These are phyloP conservation scores for Cladorhizidae sp. DNA, from an alignment of 37 sponge, comb jelly and placozoan species.

Conservation along the genomic window DNA sequence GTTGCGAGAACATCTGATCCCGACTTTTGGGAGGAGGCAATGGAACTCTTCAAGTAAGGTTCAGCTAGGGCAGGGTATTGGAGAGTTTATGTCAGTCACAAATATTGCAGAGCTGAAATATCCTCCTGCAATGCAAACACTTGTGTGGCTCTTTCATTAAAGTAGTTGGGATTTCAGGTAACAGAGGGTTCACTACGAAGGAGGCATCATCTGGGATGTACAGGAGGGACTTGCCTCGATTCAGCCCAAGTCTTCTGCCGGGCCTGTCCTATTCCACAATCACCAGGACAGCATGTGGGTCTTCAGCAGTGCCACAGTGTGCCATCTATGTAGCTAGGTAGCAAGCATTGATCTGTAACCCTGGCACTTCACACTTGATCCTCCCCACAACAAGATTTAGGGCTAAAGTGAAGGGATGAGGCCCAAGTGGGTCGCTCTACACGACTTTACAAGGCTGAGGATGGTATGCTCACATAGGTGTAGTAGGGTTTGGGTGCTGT, in stretches of 20 bases:
- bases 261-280: conserved; percentile 19
- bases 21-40: too few relatives aligned
- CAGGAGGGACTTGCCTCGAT: conserved; percentile 32
- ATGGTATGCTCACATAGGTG: conserved; percentile 1
- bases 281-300: neutral
- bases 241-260: neutral
- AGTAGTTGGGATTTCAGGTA: neutral
- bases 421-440: conserved; percentile 31
- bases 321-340: conserved; percentile 33
- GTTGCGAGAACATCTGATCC: too few relatives aligned
- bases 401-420: neutral
- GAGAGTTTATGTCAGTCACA: too few relatives aligned
- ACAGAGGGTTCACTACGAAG: neutral
- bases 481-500: conserved; percentile 2
- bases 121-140: too few relatives aligned
- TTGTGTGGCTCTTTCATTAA: too few relatives aligned
- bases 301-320: conserved; percentile 22
- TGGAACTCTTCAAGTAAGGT: too few relatives aligned
- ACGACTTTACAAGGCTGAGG: conserved; percentile 22
- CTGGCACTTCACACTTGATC: conserved; percentile 28
- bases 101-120: too few relatives aligned
- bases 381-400: conserved; percentile 19
- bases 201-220: conserved; percentile 3
- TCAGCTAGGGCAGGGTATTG: too few relatives aligned
- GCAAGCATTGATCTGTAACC: conserved; percentile 14